phyloP scores from a whole-genome alignment of 2,797 vertebrate species.

The Cirrhinus mrigala region DNA sequence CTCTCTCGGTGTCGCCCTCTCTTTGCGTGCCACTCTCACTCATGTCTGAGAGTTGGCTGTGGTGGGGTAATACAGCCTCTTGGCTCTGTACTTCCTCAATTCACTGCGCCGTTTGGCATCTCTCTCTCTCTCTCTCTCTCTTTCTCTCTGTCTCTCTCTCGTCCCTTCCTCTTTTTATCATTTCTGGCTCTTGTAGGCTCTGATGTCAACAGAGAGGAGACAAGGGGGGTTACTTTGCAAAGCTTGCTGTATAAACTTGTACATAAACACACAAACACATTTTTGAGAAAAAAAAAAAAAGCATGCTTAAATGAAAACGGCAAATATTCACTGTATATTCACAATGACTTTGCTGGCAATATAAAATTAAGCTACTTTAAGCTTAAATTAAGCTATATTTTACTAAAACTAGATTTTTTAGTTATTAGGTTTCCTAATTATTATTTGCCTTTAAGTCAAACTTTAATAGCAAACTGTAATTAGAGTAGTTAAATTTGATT shows the following conservation, averaged over 20 bases:
- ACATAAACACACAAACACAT: conserved; percentile 32
- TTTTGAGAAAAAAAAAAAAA: conserved; percentile 67
- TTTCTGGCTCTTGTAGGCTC: conserved; percentile 58
- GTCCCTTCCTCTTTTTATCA: conserved; percentile 21
- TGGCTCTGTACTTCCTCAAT: conserved; percentile 57
- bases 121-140: conserved; percentile 7
- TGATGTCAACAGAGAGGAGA: conserved; percentile 59
- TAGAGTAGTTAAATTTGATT: too few relatives aligned
- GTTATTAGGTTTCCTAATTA: too few relatives aligned
- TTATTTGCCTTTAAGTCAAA: too few relatives aligned
- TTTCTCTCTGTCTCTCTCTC: conserved; percentile 38
- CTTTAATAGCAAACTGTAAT: too few relatives aligned
- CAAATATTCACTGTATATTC: neutral
- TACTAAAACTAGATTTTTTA: too few relatives aligned
- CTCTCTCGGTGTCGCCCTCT: conserved; percentile 38
- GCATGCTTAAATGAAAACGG: neutral
- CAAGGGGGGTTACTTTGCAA: conserved; percentile 32
- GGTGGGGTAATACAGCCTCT: conserved; percentile 55
- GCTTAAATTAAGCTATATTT: too few relatives aligned
- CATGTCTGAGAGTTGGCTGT: conserved; percentile 40
- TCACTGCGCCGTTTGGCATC: conserved; percentile 24
- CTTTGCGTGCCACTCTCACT: conserved; percentile 41
- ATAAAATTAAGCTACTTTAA: neutral
- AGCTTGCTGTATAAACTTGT: conserved; percentile 21
- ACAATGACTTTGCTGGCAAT: neutral